phyloP scores from a whole-genome alignment of 1,140 invertebrate genomes.

The Papilio polyxenes region DNA sequence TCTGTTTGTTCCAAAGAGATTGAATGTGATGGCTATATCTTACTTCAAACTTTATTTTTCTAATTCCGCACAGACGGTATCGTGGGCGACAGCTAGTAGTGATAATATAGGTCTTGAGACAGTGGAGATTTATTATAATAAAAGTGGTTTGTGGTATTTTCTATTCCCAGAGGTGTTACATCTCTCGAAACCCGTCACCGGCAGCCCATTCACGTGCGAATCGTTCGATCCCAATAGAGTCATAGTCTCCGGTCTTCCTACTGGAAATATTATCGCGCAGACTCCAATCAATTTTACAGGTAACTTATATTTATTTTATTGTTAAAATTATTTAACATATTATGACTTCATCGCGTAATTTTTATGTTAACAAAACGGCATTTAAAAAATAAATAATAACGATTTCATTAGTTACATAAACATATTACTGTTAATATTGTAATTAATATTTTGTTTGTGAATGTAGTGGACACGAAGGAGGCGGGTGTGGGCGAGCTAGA shows the following conservation, averaged over 20 bases:
- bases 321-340: no score
- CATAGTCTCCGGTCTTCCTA: conserved; percentile 86
- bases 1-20: not conserved
- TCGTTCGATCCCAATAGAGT: conserved; percentile 94
- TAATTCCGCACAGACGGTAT: no score
- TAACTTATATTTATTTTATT: conserved; percentile 59
- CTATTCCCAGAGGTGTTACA: conserved; percentile 89
- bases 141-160: not conserved
- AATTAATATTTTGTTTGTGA: conserved; percentile 21
- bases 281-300: conserved; percentile 92
- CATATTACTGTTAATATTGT: not conserved
- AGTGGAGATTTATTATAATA: not conserved
- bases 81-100: no score
- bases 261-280: conserved; percentile 90
- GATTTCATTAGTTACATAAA: no score
- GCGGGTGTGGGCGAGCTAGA: conserved; percentile 95
- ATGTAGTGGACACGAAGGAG: conserved; percentile 90
- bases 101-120: no score
- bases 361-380: no score
- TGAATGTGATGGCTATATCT: not conserved
- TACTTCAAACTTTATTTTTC: no score
- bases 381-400: no score
- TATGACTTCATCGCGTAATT: no score
- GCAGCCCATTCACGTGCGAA: conserved; percentile 97
- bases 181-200: conserved; percentile 93